Percentiles rank a stretch among this genome's conserved stretches.
Conservation (phyloP, 2,888 invertebrate genomes). For the Boloria selene region DNA sequence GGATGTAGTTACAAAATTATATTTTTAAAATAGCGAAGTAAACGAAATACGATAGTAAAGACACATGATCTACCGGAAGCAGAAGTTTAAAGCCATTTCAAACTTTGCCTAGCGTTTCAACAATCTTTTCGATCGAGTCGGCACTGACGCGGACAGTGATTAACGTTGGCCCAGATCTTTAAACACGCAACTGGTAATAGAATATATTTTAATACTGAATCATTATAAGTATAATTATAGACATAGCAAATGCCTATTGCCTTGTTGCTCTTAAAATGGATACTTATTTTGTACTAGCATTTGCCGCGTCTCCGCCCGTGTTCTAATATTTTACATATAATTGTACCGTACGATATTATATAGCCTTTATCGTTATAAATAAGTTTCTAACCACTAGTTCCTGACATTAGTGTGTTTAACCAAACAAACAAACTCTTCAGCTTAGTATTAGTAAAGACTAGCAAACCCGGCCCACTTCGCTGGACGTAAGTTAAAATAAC, state of each 20-base stretch:
- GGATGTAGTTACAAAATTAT: not conserved
- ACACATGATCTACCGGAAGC: slow-evolving; percentile 30
- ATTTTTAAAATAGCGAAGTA: not conserved
- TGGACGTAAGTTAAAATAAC: too few species aligned
- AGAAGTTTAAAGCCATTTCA: slow-evolving; percentile 29
- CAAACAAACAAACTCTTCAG: too few species aligned
- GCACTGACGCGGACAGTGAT: slow-evolving; percentile 46
- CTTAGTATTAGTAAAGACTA: too few species aligned
- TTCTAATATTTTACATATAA: too few species aligned
- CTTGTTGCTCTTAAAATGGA: not conserved
- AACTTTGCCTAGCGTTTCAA: slow-evolving; percentile 42
- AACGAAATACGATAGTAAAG: slow-evolving; percentile 17
- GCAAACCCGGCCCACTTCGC: too few species aligned
- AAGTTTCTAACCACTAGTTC: too few species aligned
- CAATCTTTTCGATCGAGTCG: slow-evolving; percentile 44
- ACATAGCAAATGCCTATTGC: not conserved
- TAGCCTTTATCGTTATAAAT: too few species aligned
- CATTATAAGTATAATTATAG: slow-evolving; percentile 10
- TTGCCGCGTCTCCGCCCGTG: too few species aligned
- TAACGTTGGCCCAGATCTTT: slow-evolving; percentile 44
- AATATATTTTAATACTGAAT: slow-evolving; percentile 29
- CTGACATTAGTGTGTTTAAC: too few species aligned
- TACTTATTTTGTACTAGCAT: too few species aligned
- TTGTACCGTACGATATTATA: too few species aligned
- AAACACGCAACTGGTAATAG: slow-evolving; percentile 45